Evolutionary conservation across 2,113 vertebrate genomes (phyloP).

Genomic region (Hipposideros armiger): DNA sequence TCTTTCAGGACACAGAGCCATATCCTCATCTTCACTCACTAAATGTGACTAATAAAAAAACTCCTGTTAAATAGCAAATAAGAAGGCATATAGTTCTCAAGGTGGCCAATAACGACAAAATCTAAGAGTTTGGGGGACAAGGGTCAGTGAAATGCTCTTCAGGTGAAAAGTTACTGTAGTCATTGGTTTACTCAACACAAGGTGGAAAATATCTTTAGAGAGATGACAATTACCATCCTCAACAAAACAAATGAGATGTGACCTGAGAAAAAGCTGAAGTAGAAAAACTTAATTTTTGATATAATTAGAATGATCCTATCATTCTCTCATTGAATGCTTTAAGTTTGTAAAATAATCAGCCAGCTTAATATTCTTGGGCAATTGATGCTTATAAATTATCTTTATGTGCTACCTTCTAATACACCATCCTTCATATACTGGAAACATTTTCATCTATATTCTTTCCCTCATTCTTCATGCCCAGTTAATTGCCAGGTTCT

Average conservation of each 20-base stretch:
- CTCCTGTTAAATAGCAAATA: neutral
- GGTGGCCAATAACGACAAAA: neutral
- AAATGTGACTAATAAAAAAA: conserved; percentile 30
- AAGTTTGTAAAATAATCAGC: conserved; percentile 9
- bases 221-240: neutral
- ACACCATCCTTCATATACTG: neutral
- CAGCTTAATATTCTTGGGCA: conserved; percentile 23
- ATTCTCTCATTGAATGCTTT: neutral
- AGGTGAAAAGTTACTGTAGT: neutral
- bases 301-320: neutral
- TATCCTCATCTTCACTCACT: neutral
- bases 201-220: neutral
- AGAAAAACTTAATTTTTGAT: neutral
- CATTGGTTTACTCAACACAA: neutral
- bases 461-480: neutral
- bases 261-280: neutral
- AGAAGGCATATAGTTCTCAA: neutral
- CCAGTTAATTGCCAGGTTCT: neutral
- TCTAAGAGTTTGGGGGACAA: neutral
- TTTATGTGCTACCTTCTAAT: conserved; percentile 2
- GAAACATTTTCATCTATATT: neutral
- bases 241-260: conserved; percentile 44
- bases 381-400: neutral
- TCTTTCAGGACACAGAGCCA: neutral
- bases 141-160: conserved; percentile 19